Evolutionary conservation across 2,113 vertebrate species (phyloP), one percentile per base, ranked within the genome.

Genomic region (Dascyllus trimaculatus): DNA sequence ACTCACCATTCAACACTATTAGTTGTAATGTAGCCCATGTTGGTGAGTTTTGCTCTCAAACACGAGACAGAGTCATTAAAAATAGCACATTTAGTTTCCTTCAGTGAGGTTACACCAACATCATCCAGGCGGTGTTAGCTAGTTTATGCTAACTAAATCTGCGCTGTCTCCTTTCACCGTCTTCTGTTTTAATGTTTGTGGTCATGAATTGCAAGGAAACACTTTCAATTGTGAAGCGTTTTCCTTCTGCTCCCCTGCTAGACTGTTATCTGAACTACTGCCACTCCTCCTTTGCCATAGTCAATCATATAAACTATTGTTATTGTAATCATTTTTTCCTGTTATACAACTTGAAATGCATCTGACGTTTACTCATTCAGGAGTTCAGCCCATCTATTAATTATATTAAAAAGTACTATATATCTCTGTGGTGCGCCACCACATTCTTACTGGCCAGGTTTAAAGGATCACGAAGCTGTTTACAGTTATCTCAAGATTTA

Each of bases 81-180:
- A 35, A 35, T 35, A 35, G 1, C 32, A 21, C n/a, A 11, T 54
- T 18, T 32, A 10, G 29, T 43, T 52, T 53, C 11, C 61, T 62
- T 43, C 13, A 49, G 22, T 40, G 32, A 49, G 18, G 46, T 40
- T 57, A 19, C 21, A 78, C 13, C n/a, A 69, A 24, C 61, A 46
- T 63, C 53, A 46, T 11, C 13, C 49, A 52, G 29, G 21, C 46
- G 24, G 38, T 60, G 49, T 9, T 19, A 58, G 64, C 76, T 75
- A 24, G 8, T 21, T 21, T 8, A 61, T 61, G 62, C 35, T 81
- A 75, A 53, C 65, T 70, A 70, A 46, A 67, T 14, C 3, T 52
- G 2, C 4, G 9, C 32, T 26, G 6, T 68, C 11, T 49, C 7
- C 8, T 6, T 57, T 15, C 25, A n/a, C 15, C 17, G 13, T 38